Evolutionary conservation across 2,797 vertebrate species (phyloP), one percentile per base, ranked within the genome.

Genomic region (Pitangus sulphuratus): DNA sequence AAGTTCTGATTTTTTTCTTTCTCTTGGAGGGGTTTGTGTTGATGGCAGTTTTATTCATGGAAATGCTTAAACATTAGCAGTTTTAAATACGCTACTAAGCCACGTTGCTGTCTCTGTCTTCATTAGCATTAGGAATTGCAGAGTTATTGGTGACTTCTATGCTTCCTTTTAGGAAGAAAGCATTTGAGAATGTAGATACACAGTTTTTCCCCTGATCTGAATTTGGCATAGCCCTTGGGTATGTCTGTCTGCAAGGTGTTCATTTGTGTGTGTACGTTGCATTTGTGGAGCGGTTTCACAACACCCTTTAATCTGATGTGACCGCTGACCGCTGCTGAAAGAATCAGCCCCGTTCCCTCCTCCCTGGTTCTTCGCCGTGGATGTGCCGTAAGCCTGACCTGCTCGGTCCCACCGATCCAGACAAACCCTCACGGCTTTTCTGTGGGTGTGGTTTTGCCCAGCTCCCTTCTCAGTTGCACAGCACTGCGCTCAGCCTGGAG

Each of bases 351-450:
- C 45, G 24, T 61, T 84, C 54, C 58, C 70, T 87, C 25, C 57
- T 75, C 26, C 33, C 81, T 33, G 51, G 47, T 70, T 45, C 64
- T 70, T 76, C 42, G 11, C 47, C 45, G 15, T 39, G 31, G 9
- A 1, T 37, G 37, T 75, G 31, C 47, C 0, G 0, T 35, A 3
- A 18, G 11, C 12, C 16, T 30, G 28, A 5, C 45, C 57, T 57
- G 50, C 68, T 25, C 1, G 0, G 1, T 53, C 51, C 60, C 16
- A 4, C 79, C 70, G 37, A 75, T 53, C 54, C 64, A 66, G 33
- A 64, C 1, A 2, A 65, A 79, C 53, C 18, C 30, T 68, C 11
- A 0, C 14, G 19, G 35, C 40, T 87, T 83, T 64, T 57, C 71
- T 69, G 30, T 37, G 66, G 30, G 30, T 33, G 5, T 2, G 1